These are phyloP conservation scores for Poecile montanus DNA, from an alignment of 2,797 vertebrate species.

Conservation along the genomic window DNA sequence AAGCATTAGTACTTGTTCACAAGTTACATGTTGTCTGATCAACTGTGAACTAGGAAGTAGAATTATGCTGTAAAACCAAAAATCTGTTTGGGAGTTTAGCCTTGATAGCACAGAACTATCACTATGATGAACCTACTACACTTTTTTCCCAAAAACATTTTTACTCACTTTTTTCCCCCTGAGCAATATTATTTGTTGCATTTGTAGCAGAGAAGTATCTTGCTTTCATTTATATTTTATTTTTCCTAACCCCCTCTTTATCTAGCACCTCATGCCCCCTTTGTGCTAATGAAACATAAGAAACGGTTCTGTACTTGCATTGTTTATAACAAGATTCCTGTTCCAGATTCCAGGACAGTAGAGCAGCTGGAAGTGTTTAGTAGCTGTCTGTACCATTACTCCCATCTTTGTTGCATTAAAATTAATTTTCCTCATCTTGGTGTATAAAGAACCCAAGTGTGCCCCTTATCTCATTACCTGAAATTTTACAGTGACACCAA, in stretches of 20 bases:
- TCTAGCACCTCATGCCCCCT: background rate
- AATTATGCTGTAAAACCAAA: background rate
- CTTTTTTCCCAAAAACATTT: background rate
- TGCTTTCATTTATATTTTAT: background rate
- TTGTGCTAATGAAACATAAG: background rate
- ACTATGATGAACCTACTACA: background rate
- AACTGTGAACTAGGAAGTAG: background rate
- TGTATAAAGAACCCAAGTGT: slow-evolving; percentile 48
- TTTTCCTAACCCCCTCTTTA: background rate
- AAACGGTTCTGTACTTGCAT: background rate
- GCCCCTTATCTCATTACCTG: slow-evolving; percentile 71
- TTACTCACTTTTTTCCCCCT: background rate
- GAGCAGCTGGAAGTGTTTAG: slow-evolving; percentile 71
- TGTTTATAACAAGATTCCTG: slow-evolving; percentile 23
- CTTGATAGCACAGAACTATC: background rate
- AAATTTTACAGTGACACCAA: slow-evolving; percentile 43
- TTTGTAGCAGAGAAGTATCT: background rate
- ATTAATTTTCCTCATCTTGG: slow-evolving; percentile 75
- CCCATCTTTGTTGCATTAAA: slow-evolving; percentile 71
- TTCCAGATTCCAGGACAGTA: slow-evolving; percentile 44
- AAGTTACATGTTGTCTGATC: background rate
- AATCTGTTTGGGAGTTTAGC: background rate
- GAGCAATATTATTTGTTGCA: background rate
- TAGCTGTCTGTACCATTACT: slow-evolving; percentile 49
- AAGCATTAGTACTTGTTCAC: background rate